phyloP scores from a whole-genome alignment of 2,888 invertebrate species.

The Morpho achilles region DNA sequence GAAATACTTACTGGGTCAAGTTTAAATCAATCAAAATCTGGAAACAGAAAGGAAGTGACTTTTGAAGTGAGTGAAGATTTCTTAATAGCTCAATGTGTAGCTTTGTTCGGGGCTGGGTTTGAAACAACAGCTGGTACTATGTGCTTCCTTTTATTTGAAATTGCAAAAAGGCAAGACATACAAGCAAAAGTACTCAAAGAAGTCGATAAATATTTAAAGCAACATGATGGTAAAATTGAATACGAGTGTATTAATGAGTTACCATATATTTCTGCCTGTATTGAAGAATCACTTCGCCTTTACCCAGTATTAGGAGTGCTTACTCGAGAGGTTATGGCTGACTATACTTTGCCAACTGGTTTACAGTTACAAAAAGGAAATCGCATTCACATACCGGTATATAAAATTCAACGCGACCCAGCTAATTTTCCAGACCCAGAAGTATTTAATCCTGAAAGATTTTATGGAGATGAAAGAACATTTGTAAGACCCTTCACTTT shows the following conservation, averaged over 20 bases:
- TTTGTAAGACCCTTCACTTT: slow-evolving; percentile 50
- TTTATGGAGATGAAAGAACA: slow-evolving; percentile 41
- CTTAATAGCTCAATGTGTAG: slow-evolving; percentile 70
- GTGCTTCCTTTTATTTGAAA: slow-evolving; percentile 42
- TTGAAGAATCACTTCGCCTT: slow-evolving; percentile 46
- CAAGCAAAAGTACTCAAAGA: slow-evolving; percentile 40
- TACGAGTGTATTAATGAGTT: slow-evolving; percentile 48
- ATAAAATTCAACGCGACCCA: slow-evolving; percentile 48
- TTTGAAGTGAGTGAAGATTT: slow-evolving; percentile 56
- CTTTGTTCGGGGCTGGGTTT: slow-evolving; percentile 62
- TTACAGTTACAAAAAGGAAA: slow-evolving; percentile 45
- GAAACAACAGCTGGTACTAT: slow-evolving; percentile 48
- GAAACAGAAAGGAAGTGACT: slow-evolving; percentile 30
- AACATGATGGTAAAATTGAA: slow-evolving; percentile 32
- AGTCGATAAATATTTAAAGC: slow-evolving; percentile 41
- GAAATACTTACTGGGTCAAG: slow-evolving; percentile 43
- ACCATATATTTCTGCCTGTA: slow-evolving; percentile 46
- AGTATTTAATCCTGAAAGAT: slow-evolving; percentile 50
- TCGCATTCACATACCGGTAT: slow-evolving; percentile 53
- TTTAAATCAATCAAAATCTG: slow-evolving; percentile 35
- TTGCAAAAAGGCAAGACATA: slow-evolving; percentile 40
- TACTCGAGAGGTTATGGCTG: slow-evolving; percentile 48
- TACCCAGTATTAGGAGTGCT: slow-evolving; percentile 51
- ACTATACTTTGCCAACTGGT: slow-evolving; percentile 49
- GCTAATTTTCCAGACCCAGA: slow-evolving; percentile 53